phyloP scores from a whole-genome alignment of 2,797 vertebrate species.

The Oryzias dopingdopingensis region DNA sequence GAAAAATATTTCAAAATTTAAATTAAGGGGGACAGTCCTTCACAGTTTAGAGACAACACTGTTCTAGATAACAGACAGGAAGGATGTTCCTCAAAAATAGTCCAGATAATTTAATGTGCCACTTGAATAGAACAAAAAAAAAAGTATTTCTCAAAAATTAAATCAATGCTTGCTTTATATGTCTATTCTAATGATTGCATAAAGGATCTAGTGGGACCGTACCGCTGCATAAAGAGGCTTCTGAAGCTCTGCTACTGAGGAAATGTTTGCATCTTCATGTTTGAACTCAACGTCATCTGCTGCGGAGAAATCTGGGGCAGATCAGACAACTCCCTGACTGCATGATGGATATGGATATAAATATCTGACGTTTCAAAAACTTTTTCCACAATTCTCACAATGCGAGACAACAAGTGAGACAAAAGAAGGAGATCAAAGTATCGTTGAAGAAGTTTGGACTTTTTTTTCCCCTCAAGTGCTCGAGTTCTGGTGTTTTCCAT shows the following conservation, averaged over 20 bases:
- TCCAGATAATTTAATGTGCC: neutral
- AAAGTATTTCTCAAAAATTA: constrained; percentile 1
- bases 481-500: neutral
- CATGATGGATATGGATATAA: constrained; percentile 1
- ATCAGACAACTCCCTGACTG: constrained; percentile 2
- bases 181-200: constrained; percentile 5
- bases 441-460: neutral
- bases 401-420: neutral
- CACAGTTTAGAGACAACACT: too few species aligned
- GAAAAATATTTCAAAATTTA: too few species aligned
- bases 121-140: neutral
- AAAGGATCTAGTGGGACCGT: neutral
- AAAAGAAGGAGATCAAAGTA: constrained; percentile 1
- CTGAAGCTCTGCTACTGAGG: constrained; percentile 4
- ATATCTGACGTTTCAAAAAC: constrained; percentile 7
- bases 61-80: too few species aligned
- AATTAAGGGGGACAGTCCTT: too few species aligned
- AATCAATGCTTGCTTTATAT: constrained; percentile 5
- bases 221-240: neutral
- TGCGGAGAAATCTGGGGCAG: constrained; percentile 3
- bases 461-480: neutral
- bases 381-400: neutral
- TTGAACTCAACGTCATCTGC: constrained; percentile 11
- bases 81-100: neutral
- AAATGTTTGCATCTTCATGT: constrained; percentile 4